Percentiles rank a stretch among this genome's conserved stretches.
phyloP scores from a whole-genome alignment of 2,113 vertebrate genomes.

The Xenopus borealis region DNA sequence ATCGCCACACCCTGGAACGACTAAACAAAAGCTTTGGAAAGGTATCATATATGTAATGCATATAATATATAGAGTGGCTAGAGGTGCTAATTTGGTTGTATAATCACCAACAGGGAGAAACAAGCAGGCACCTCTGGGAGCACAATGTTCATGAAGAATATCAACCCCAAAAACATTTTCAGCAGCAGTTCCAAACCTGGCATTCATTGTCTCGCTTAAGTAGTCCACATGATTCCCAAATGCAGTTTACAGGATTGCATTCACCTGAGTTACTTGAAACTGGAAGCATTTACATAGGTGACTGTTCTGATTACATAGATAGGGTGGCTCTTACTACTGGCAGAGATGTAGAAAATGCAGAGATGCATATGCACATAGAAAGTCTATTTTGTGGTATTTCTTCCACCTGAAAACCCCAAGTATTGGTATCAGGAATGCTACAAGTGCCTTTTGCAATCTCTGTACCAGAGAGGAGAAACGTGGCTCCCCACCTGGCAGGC shows the following conservation, averaged over 20 bases:
- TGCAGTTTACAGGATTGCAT: background rate
- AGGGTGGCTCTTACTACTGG: background rate
- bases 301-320: background rate
- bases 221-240: background rate
- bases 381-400: constrained; percentile 13
- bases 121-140: background rate
- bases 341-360: background rate
- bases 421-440: constrained; percentile 15
- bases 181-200: background rate
- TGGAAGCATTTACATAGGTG: background rate
- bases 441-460: constrained; percentile 12
- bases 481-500: constrained; percentile 5
- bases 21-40: no score
- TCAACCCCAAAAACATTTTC: background rate
- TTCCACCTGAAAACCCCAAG: constrained; percentile 13
- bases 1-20: background rate
- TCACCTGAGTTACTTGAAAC: background rate
- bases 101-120: constrained; percentile 20
- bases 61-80: background rate
- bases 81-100: constrained; percentile 21
- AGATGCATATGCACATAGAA: constrained; percentile 1
- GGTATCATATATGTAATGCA: background rate
- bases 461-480: constrained; percentile 18
- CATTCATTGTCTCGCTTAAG: background rate
- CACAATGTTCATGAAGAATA: constrained; percentile 9